A percentile compares a stretch with the other conserved stretches of the same genome.
Conservation (phyloP, 2,113 vertebrate genomes). For the Chamaetylas fuelleborni region DNA sequence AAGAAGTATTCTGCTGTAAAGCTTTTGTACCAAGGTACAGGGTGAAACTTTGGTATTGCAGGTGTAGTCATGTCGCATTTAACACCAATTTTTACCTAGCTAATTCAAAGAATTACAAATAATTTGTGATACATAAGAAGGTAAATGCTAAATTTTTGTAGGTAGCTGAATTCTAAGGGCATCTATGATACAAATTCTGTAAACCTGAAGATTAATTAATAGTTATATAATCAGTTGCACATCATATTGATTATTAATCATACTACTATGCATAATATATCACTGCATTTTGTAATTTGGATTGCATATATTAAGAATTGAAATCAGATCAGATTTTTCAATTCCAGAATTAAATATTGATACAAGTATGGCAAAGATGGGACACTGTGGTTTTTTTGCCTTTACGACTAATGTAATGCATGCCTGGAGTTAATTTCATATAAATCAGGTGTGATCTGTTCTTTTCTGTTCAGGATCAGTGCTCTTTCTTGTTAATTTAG, state of each 20-base stretch:
- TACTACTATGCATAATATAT: neutral
- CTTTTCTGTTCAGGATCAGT: neutral
- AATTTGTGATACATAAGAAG: neutral
- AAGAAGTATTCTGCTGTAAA: neutral
- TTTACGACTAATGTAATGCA: neutral
- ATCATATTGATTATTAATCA: neutral
- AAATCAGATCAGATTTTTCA: neutral
- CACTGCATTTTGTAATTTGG: neutral
- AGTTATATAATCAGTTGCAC: neutral
- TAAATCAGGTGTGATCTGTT: neutral
- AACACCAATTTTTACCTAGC: neutral
- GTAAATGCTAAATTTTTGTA: neutral
- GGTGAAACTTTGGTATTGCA: neutral
- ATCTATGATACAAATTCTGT: neutral
- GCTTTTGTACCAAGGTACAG: neutral
- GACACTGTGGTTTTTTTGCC: neutral
- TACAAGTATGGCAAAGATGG: neutral
- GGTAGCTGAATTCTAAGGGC: neutral
- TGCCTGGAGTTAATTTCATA: neutral
- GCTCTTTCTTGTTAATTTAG: neutral
- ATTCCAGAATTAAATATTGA: neutral
- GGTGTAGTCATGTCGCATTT: neutral
- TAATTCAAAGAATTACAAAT: neutral
- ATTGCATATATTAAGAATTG: neutral
- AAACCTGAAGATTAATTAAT: neutral